Evolutionary conservation across 2,888 invertebrate genomes (phyloP).

Genomic region (Eubasilissa splendida): DNA sequence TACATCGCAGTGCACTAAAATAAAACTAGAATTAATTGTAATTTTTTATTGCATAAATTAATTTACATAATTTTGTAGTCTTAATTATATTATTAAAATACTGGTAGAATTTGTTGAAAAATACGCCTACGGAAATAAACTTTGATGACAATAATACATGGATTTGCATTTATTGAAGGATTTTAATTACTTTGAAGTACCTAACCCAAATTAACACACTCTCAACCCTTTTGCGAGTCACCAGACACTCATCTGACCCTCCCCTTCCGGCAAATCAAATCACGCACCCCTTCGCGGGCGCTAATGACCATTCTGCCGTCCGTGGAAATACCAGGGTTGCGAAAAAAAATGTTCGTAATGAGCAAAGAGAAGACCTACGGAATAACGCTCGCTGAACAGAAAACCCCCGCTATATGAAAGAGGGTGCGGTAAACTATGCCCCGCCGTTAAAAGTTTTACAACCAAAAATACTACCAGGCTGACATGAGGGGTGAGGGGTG

Average conservation of each 20-base stretch:
- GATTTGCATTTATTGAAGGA: not conserved
- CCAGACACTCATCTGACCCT: slow-evolving; percentile 5
- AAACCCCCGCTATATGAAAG: slow-evolving; percentile 26
- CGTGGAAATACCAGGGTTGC: slow-evolving; percentile 34
- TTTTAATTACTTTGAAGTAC: slow-evolving; percentile 2
- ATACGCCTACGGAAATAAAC: too few relatives aligned
- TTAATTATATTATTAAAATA: too few relatives aligned
- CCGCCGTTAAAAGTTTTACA: slow-evolving; percentile 58
- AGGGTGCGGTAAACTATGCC: slow-evolving; percentile 52
- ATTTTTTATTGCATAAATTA: too few relatives aligned
- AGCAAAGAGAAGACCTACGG: slow-evolving; percentile 31
- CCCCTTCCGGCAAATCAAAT: slow-evolving; percentile 47
- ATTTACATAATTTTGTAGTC: too few relatives aligned
- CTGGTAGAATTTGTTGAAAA: too few relatives aligned
- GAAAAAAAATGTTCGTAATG: slow-evolving; percentile 38
- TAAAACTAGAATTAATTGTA: too few relatives aligned
- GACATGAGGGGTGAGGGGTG: slow-evolving; percentile 60
- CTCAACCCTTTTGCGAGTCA: slow-evolving; percentile 27
- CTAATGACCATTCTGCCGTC: slow-evolving; percentile 47
- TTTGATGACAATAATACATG: not conserved
- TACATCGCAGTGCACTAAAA: too few relatives aligned
- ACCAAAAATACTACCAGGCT: slow-evolving; percentile 61
- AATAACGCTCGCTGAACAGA: not conserved
- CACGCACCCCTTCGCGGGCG: slow-evolving; percentile 42
- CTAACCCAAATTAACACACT: slow-evolving; percentile 17